Evolutionary conservation across 2,797 vertebrate species (phyloP), one percentile per base, ranked within the genome.

Genomic region (Rhinichthys osculus): DNA sequence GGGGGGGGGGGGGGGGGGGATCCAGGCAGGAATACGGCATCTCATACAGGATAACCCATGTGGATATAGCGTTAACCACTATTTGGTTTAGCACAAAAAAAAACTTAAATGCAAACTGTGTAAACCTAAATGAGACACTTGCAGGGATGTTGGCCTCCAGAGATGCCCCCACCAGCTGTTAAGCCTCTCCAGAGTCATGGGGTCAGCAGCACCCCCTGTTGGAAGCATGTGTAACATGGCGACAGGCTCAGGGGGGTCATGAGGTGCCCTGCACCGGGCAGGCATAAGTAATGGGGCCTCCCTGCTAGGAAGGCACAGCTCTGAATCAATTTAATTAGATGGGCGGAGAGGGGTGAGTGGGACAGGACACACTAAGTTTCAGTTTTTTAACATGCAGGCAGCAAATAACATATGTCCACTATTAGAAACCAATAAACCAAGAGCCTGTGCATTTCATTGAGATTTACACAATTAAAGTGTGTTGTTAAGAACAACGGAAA

Each of bases 321-420:
- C 92, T 94, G 93, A 91, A 95, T 95, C 94, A 94, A 89, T 88
- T 92, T 95, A 94, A 95, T 95, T 91, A 93, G 91, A 91, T 82
- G 42, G 85, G 87, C n/a, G 4, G 80, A 81, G 79, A 21, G 74
- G 74, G 84, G 19, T 67, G 70, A 57, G 71, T 69, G 50, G 76
- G 77, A 83, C 74, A 76, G 81, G 70, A 88, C 88, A 85, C 85
- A 89, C 85, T 64, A 50, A 82, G 69, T 50, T 52, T 82, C 76
- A n/a, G 21, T 42, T 62, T 64, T 78, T 7, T 33, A 74, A 40
- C 42, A 70, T 73, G 27, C 42, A 84, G 57, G 17, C 13, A 59
- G 21, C 78, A 52, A 73, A 85, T 50, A 59, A 38, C 70, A 66
- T 47, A 62, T 33, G 21, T 70, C 7, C 73, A 54, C 47, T 10